Base-by-base conservation (phyloP, 2,888 invertebrate species). In the Pterobdella sp. region DNA sequence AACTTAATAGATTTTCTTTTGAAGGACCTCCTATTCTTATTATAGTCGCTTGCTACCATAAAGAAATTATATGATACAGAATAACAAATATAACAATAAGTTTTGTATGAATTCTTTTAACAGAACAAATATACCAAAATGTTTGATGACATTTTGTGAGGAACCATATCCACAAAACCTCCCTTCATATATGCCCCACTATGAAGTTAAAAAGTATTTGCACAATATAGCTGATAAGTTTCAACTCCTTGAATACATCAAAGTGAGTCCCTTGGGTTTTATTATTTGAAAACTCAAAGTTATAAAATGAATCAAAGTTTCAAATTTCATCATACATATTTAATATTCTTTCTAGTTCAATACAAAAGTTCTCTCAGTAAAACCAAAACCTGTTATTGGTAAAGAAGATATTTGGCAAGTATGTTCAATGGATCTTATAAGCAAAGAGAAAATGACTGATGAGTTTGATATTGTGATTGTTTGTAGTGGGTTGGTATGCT, bases 111-210 rank as follows among this genome's bases (percentile, higher is more conserved):
- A n/a, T n/a, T n/a, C n/a, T n/a, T n/a, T 37, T 60, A 64, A 34
- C 86, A 94, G 94, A 80, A 93, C 94, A 0, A 94, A 94, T 84
- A 86, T 94, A 14, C 94, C 94, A 0, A 94, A 94, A 81, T 93
- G 94, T 85, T 88, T 92, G 1, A 95, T 95, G 94, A 91, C 90
- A 0, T 94, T 88, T 82, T 91, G 92, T 0, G 93, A 92, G 81
- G 92, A 90, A 83, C 89, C 90, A 0, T 89, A 93, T 75, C 88
- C 90, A 0, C 87, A 79, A 0, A 76, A 79, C 49, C 78, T 79
- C 1, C 81, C 81, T 0, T 84, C 92, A 0, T 93, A 91, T 80
- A 84, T 92, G 0, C 86, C 87, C 0, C 90, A 91, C 32, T 87
- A 88, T 69, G 89, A 90, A 76, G 90, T 93, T 82, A 84, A 89